Conservation (phyloP, 2,113 vertebrate genomes). For the Ochotona curzoniae region DNA sequence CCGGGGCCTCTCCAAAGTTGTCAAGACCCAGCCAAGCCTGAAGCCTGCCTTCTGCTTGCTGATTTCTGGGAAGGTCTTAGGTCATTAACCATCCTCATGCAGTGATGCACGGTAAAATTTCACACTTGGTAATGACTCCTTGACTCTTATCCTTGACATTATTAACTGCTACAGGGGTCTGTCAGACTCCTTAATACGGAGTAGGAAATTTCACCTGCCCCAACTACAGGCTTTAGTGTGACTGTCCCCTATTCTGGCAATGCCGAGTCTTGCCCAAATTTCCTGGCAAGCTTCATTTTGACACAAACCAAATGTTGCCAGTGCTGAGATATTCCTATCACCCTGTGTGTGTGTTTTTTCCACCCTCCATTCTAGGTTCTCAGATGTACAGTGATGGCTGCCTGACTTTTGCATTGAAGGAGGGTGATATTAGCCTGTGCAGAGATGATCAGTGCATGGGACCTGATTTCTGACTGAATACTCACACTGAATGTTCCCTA, state of each 20-base stretch:
- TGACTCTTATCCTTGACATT: not conserved
- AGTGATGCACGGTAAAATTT: not conserved
- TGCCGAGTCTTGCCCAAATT: not conserved
- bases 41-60: not conserved
- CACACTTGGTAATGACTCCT: not conserved
- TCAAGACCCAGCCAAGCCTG: not conserved
- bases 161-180: not conserved
- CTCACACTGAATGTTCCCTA: not conserved
- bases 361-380: not conserved
- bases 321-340: not conserved
- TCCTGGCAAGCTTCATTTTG: too few species aligned
- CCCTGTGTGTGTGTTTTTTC: rapidly evolving
- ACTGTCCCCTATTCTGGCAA: not conserved
- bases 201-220: not conserved
- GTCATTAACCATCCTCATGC: not conserved
- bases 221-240: not conserved
- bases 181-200: not conserved
- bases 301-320: too few species aligned
- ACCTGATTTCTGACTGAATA: not conserved
- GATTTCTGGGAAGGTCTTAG: not conserved
- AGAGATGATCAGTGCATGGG: not conserved
- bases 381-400: not conserved
- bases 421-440: not conserved
- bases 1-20: not conserved
- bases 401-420: not conserved